These are phyloP conservation scores for Drosophila orena DNA, from an alignment of 1,140 invertebrate species.

Conservation along the genomic window DNA sequence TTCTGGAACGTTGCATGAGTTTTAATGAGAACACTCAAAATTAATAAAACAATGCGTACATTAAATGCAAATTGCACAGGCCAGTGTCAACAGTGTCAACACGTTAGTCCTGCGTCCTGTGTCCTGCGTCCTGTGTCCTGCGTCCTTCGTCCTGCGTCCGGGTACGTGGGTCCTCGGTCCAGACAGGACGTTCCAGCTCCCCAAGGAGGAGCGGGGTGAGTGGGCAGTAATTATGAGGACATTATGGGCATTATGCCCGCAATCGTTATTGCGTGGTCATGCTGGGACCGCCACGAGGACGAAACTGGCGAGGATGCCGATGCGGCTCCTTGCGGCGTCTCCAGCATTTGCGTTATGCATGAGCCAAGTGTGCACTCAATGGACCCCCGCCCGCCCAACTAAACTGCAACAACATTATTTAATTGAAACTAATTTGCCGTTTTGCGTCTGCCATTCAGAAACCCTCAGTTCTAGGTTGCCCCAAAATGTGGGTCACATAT, in stretches of 20 bases:
- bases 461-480: no score
- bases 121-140: not conserved
- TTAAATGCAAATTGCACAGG: constrained; percentile 78
- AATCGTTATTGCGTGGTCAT: constrained; percentile 83
- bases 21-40: constrained; percentile 78
- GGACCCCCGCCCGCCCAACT: constrained; percentile 15
- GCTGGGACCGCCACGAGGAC: constrained; percentile 52
- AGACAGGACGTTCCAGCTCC: constrained; percentile 21
- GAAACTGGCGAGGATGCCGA: constrained; percentile 33
- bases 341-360: constrained; percentile 76
- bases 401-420: constrained; percentile 80
- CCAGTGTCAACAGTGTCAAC: constrained; percentile 44
- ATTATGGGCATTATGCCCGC: constrained; percentile 77
- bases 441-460: constrained; percentile 66
- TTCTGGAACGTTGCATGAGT: constrained; percentile 67
- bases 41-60: constrained; percentile 81
- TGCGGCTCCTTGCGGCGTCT: constrained; percentile 58
- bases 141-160: no score
- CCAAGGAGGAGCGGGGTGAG: not conserved
- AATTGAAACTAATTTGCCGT: constrained; percentile 83
- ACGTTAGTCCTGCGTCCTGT: constrained; percentile 21
- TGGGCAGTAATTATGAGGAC: constrained; percentile 78
- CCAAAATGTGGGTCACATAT: constrained; percentile 30
- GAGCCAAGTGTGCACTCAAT: constrained; percentile 38
- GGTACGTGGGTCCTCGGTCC: not conserved